Evolutionary conservation across 2,113 vertebrate genomes (phyloP), one percentile per base, ranked within the genome.

Genomic region (Ctenomys sociabilis): DNA sequence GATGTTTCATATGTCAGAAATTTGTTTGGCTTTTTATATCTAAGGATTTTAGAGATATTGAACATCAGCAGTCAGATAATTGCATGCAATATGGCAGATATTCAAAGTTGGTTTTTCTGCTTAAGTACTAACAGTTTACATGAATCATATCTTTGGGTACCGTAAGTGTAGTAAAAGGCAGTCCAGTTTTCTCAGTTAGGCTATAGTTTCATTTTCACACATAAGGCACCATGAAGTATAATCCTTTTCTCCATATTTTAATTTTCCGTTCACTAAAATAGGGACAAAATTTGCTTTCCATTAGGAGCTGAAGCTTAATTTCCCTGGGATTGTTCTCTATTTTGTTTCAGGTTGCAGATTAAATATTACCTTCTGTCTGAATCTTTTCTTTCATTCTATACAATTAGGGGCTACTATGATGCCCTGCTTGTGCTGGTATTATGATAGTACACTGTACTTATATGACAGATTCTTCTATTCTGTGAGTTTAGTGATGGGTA

Each of bases 201-300:
- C 64, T 95, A 45, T 95, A 24, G 81, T 96, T 96, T 90, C 93
- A n/a, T 78, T 30, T 84, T 91, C 64, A 94, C 30, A 66, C 1
- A 19, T 73, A 57, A 93, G 57, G 16, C 32, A 43, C 70, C 72
- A 35, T 21, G 68, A 85, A 30, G 11, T 85, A 14, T 70, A 61
- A 90, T 21, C 57, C 63, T 93, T 94, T 73, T 75, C 13, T 90
- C 30, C 64, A 5, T 83, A 28, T 92, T 91, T 85, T 89, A 78
- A 72, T 81, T 95, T 94, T 93, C 73, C 49, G 89, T 32, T 95
- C n/a, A 72, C 43, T 91, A 77, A 93, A 91, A 40, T 82, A 90
- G 75, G 37, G 61, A 84, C 26, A 96, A 12, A 94, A 85, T 81
- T 68, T 94, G 70, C 35, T 17, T 7, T 91, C 57, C 68, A 87